A percentile compares a stretch with the other conserved stretches of the same genome.
phyloP scores from a whole-genome alignment of 2,888 invertebrate species.

The Anoplius nigerrimus region DNA sequence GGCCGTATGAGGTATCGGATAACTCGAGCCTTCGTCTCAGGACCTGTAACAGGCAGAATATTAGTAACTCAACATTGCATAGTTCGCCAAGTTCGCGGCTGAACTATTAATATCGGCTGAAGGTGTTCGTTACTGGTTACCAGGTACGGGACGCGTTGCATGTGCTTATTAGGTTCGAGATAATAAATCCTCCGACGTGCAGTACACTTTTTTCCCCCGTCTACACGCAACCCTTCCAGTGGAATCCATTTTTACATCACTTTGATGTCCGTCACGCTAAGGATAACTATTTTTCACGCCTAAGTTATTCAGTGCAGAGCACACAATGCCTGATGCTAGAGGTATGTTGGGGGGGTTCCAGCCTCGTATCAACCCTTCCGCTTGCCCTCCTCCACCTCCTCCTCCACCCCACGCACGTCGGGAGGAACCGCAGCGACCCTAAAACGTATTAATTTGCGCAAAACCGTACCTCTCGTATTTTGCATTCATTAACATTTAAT shows the following conservation, averaged over 20 bases:
- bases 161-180: conserved; percentile 13
- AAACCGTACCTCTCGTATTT: conserved; percentile 17
- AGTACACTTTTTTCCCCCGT: conserved; percentile 20
- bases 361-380: too few species aligned
- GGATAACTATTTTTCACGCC: conserved; percentile 5
- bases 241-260: conserved; percentile 36
- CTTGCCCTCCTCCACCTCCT: too few species aligned
- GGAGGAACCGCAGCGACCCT: too few species aligned
- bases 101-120: background rate
- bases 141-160: background rate
- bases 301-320: background rate
- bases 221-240: conserved; percentile 16
- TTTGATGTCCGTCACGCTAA: conserved; percentile 29
- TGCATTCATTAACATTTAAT: conserved; percentile 46
- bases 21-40: too few species aligned
- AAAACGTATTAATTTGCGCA: conserved; percentile 38
- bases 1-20: too few species aligned
- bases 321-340: too few species aligned
- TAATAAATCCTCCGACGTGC: conserved; percentile 14
- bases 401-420: too few species aligned
- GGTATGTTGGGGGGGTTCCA: too few species aligned
- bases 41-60: background rate
- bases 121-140: conserved; percentile 7
- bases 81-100: background rate
- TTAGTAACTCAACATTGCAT: conserved; percentile 3